Evolutionary conservation across 2,888 invertebrate species (phyloP).

Genomic region (Drosophila macrospina): DNA sequence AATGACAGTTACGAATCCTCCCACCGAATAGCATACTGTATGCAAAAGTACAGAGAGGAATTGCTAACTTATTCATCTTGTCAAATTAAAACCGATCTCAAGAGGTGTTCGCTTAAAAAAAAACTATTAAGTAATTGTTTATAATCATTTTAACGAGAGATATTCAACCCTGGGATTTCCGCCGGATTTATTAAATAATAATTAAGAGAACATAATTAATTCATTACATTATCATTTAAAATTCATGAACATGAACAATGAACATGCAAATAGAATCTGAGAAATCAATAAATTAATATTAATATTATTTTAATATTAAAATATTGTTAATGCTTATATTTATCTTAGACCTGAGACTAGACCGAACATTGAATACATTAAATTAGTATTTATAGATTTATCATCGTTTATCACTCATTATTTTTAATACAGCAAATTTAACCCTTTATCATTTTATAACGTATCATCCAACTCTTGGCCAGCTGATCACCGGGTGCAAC

Average conservation of each 20-base stretch:
- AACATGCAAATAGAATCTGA: too few relatives aligned
- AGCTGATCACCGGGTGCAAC: slow-evolving; percentile 39
- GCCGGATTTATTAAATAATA: slow-evolving; percentile 11
- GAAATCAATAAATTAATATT: too few relatives aligned
- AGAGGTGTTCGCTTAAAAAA: slow-evolving; percentile 20
- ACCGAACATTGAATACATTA: too few relatives aligned
- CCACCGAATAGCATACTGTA: slow-evolving; percentile 3
- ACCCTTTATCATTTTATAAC: neutral
- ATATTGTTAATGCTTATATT: neutral
- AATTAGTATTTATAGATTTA: too few relatives aligned
- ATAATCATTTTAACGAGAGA: slow-evolving; percentile 21
- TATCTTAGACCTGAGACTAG: neutral
- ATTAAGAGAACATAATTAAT: slow-evolving; percentile 35
- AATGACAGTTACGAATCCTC: slow-evolving; percentile 33
- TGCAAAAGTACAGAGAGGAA: neutral
- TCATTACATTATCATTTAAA: neutral
- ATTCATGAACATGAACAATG: neutral
- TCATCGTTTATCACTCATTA: too few relatives aligned
- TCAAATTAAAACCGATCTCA: slow-evolving; percentile 26
- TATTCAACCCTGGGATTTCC: slow-evolving; percentile 17
- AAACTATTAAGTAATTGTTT: slow-evolving; percentile 24
- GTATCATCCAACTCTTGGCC: slow-evolving; percentile 29
- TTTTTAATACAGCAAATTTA: too few relatives aligned
- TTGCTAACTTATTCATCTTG: slow-evolving; percentile 22
- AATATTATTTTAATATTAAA: neutral